phyloP scores from a whole-genome alignment of 2,888 invertebrate species.

The Tuta absoluta region DNA sequence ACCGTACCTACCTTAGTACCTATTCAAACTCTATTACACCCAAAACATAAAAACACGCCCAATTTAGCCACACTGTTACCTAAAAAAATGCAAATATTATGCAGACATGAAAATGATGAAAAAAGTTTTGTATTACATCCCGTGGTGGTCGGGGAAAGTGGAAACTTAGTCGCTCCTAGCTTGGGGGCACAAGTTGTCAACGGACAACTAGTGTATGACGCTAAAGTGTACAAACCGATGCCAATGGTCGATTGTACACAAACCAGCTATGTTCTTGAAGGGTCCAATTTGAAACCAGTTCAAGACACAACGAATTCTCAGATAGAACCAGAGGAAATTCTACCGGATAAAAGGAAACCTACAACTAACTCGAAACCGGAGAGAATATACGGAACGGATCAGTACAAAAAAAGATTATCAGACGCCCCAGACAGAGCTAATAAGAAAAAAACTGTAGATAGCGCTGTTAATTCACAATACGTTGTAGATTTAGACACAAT shows the following conservation, averaged over 20 bases:
- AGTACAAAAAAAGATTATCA: neutral
- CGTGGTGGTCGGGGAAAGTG: neutral
- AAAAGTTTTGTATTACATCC: neutral
- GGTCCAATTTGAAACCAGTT: neutral
- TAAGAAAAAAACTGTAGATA: neutral
- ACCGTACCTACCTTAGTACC: neutral
- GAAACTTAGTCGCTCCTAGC: neutral
- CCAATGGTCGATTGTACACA: neutral
- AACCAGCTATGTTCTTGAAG: neutral
- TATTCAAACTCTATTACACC: neutral
- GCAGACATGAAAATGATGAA: neutral
- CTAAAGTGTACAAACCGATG: neutral
- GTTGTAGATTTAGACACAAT: neutral
- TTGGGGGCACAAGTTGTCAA: neutral
- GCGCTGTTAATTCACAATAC: neutral
- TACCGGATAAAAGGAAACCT: neutral
- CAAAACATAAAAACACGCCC: neutral
- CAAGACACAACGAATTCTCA: neutral
- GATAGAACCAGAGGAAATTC: neutral
- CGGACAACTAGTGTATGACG: neutral
- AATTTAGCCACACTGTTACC: neutral
- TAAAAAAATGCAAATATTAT: constrained; percentile 9
- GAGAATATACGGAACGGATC: neutral
- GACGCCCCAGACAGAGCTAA: neutral
- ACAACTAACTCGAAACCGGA: neutral